These are phyloP conservation scores for Drosophila mimica DNA, from an alignment of 2,888 invertebrate species.

Conservation along the genomic window DNA sequence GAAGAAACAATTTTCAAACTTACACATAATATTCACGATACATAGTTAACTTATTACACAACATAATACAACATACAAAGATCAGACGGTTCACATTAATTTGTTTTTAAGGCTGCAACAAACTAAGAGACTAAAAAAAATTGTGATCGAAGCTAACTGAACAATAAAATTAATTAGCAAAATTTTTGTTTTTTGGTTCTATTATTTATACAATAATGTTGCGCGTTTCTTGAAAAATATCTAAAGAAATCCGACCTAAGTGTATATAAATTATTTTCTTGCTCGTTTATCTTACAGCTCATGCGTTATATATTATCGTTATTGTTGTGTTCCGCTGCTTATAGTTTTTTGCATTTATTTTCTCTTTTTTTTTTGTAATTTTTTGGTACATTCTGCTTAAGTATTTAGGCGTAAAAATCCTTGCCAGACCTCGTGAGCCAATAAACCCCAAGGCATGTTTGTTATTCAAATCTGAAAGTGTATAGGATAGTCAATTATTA, in stretches of 20 bases:
- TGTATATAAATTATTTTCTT: conserved; percentile 30
- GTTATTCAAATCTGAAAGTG: conserved; percentile 79
- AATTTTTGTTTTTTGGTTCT: conserved; percentile 57
- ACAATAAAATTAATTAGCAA: conserved; percentile 41
- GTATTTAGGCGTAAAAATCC: conserved; percentile 78
- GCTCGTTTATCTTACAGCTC: conserved; percentile 65
- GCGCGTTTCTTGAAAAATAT: conserved; percentile 55
- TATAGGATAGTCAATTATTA: not conserved
- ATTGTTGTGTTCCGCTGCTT: conserved; percentile 51
- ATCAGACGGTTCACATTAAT: conserved; percentile 59
- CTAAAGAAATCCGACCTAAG: conserved; percentile 23
- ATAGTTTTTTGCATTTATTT: conserved; percentile 36
- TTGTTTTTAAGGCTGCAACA: conserved; percentile 46
- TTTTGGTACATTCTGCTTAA: conserved; percentile 66
- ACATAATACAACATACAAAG: conserved; percentile 67
- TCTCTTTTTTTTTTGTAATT: not conserved
- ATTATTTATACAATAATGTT: conserved; percentile 57
- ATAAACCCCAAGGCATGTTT: conserved; percentile 75
- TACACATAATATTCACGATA: conserved; percentile 49
- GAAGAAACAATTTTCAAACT: conserved; percentile 57
- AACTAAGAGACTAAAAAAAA: conserved; percentile 55
- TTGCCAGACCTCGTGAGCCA: conserved; percentile 76
- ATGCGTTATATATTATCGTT: conserved; percentile 39
- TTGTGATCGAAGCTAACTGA: conserved; percentile 50
- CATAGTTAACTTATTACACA: conserved; percentile 61